Base-by-base conservation (phyloP, 2,113 vertebrate genomes). In the Ameiurus melas region DNA sequence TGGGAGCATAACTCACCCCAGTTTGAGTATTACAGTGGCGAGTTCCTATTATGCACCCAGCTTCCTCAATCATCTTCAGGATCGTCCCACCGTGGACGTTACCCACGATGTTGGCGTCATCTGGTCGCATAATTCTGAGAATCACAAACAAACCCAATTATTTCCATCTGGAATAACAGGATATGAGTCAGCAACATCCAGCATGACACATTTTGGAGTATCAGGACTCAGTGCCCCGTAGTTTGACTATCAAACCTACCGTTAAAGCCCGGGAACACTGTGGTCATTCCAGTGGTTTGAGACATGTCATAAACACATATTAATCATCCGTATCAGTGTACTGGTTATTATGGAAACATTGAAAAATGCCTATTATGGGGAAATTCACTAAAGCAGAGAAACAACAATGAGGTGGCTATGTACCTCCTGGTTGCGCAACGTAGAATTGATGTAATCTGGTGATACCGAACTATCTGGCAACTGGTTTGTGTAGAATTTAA, bases 41-140 rank as follows among this genome's bases (percentile, higher is more conserved):
- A 0, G 97, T 99, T 89, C 97, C 95, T 62, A 99, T 97, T 91
- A 99, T 98, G 93, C 96, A 96, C 3, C 98, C 98, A 0, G 98
- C 98, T 90, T 99, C 98, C 94, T 99, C 98, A 0, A 99, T 99
- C 97, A 99, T 99, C 95, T 98, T 99, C 91, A 99, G 94, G 92
- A 99, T 97, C 85, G 94, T 98, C 22, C 98, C 98, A 0, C 98
- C 98, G 0, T 99, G 98, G 53, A 99, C 97, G 0, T 98, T 99
- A 4, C 98, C 98, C 0, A 96, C 96, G 0, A 99, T 91, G 3
- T 99, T 99, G 89, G 97, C 97, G 0, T 99, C 98, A 7, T 99
- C 97, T 0, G 97, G 98, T 5, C 97, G 93, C 98, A 99, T 99
- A 71, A 99, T 95, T 96, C 98, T 99, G 89, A 13, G 0, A 62